Percentiles rank a stretch among this genome's conserved stretches.
Conservation (phyloP, 2,888 invertebrate species). For the Drosophila longiperda region DNA sequence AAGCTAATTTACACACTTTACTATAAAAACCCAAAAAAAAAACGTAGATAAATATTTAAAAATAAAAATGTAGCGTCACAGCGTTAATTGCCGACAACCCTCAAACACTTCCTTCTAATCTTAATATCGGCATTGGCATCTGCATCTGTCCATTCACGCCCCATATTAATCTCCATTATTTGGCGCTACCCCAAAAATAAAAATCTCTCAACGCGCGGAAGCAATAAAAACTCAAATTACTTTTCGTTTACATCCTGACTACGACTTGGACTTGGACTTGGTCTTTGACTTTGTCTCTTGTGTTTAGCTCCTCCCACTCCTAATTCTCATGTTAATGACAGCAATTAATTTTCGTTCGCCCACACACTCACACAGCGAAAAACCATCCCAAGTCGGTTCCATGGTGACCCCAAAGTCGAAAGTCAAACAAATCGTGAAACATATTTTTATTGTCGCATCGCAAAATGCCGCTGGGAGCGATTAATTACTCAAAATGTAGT, state of each 20-base stretch:
- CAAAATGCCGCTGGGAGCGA: constrained; percentile 77
- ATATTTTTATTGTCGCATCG: constrained; percentile 73
- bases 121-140: constrained; percentile 12
- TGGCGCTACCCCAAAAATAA: constrained; percentile 27
- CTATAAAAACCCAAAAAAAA: constrained; percentile 21
- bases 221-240: constrained; percentile 79
- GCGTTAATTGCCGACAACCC: constrained; percentile 66
- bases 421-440: constrained; percentile 73
- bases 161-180: constrained; percentile 76
- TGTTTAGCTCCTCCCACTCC: constrained; percentile 27
- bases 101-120: constrained; percentile 8
- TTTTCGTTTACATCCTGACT: constrained; percentile 75
- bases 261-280: constrained; percentile 17
- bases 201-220: constrained; percentile 57
- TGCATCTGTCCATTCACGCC: constrained; percentile 62
- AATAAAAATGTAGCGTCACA: constrained; percentile 66
- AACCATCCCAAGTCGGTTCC: constrained; percentile 1
- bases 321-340: constrained; percentile 71
- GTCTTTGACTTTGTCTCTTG: neutral
- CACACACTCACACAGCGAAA: constrained; percentile 26
- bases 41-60: neutral
- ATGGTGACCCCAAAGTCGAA: constrained; percentile 49
- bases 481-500: constrained; percentile 78
- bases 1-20: constrained; percentile 76
- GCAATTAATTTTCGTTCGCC: constrained; percentile 73